Percentiles rank a stretch among this genome's conserved stretches.
Evolutionary conservation across 2,113 vertebrate genomes (phyloP).

Genomic region (Capreolus pygargus): DNA sequence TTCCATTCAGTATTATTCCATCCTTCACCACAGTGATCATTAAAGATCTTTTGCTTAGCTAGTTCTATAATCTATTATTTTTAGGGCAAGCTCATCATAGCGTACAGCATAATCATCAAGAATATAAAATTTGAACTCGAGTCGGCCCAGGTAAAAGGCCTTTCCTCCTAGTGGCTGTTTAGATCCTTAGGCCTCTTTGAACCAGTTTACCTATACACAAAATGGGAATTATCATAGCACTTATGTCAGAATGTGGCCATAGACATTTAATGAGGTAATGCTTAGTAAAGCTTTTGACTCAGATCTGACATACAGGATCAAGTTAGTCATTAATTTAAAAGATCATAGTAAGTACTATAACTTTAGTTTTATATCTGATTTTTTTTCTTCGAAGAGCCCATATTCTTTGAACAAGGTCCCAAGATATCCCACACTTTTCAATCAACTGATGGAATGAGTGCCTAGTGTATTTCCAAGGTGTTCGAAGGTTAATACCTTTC

Average conservation of each 20-base stretch:
- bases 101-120: background rate
- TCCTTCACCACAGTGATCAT: background rate
- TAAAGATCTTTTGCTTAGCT: background rate
- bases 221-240: background rate
- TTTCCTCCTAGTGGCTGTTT: background rate
- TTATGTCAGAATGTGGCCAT: accelerated
- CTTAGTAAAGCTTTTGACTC: background rate
- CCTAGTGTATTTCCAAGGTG: background rate
- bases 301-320: background rate
- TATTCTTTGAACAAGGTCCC: background rate
- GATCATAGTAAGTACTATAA: background rate
- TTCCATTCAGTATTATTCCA: background rate
- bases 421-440: background rate
- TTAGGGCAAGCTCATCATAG: background rate
- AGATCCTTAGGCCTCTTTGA: background rate
- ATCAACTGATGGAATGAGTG: background rate
- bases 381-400: background rate
- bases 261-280: background rate
- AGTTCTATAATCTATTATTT: background rate
- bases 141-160: background rate
- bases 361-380: background rate
- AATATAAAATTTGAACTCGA: background rate
- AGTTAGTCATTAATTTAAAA: background rate
- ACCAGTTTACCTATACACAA: background rate
- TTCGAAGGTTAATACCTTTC: background rate